Evolutionary conservation across 2,113 vertebrate species (phyloP).

Genomic region (Lagenorhynchus albirostris): DNA sequence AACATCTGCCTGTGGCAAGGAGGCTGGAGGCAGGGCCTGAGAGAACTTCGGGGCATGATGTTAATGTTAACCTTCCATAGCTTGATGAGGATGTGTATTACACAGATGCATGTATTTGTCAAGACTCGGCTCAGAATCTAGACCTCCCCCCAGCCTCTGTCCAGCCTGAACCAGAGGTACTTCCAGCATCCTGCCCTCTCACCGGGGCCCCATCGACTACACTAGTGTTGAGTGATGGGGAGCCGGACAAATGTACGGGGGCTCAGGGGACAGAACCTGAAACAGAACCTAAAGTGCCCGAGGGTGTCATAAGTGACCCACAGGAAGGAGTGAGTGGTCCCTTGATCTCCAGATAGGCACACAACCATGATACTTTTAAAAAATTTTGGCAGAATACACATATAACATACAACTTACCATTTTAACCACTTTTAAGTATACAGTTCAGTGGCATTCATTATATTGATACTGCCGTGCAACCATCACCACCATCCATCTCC

Average conservation of each 20-base stretch:
- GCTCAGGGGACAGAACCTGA: background rate
- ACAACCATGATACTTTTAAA: background rate
- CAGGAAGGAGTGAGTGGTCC: background rate
- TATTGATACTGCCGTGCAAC: background rate
- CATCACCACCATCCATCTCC: background rate
- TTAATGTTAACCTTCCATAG: background rate
- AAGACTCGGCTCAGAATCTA: background rate
- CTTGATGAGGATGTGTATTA: background rate
- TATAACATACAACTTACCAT: background rate
- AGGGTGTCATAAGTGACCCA: background rate
- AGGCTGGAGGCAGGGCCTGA: background rate
- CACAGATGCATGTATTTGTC: background rate
- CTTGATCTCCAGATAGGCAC: background rate
- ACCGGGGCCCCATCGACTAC: background rate
- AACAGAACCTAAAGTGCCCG: too few species aligned
- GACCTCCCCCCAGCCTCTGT: accelerated
- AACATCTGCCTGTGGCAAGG: background rate
- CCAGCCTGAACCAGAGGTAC: background rate
- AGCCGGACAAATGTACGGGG: background rate
- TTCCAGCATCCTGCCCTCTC: background rate
- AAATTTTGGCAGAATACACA: background rate
- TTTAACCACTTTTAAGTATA: background rate
- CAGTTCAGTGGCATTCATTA: background rate
- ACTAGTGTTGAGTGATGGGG: background rate
- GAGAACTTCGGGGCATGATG: background rate